A percentile compares a stretch with the other conserved stretches of the same genome.
Evolutionary conservation across 2,888 invertebrate genomes (phyloP).

Genomic region (Syritta pipiens): DNA sequence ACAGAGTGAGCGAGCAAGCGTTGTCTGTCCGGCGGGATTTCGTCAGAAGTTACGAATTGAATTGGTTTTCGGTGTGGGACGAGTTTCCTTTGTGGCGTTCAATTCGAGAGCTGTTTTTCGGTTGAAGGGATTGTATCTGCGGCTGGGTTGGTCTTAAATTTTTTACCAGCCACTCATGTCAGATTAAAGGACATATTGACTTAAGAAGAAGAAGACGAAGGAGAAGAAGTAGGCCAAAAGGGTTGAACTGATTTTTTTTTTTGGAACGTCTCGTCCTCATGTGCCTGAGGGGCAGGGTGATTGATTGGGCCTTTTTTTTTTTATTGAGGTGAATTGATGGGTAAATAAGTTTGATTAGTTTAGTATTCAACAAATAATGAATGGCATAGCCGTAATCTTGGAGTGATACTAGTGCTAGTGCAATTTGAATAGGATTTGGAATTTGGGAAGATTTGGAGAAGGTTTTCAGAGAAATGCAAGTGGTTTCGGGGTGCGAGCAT

Average conservation of each 20-base stretch:
- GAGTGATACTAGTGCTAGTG: no score
- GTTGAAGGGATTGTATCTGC: not conserved
- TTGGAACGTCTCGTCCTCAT: not conserved
- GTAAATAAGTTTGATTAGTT: constrained; percentile 66
- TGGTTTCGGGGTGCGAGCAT: no score
- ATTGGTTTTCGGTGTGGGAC: constrained; percentile 20
- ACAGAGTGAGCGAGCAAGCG: constrained; percentile 50
- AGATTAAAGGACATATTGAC: constrained; percentile 67
- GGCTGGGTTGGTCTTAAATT: constrained; percentile 36
- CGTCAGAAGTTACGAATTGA: constrained; percentile 43
- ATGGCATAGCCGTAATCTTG: constrained; percentile 17
- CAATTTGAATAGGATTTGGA: no score
- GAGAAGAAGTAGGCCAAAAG: constrained; percentile 46
- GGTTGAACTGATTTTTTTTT: constrained; percentile 34
- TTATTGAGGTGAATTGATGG: constrained; percentile 54
- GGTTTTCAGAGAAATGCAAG: no score
- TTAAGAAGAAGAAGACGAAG: constrained; percentile 42
- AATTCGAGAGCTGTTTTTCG: no score
- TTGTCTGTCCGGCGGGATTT: constrained; percentile 29
- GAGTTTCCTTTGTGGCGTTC: constrained; percentile 37
- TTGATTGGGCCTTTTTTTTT: constrained; percentile 65
- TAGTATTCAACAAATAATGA: constrained; percentile 54
- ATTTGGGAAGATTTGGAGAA: no score
- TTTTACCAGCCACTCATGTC: constrained; percentile 55
- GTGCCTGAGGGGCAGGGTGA: constrained; percentile 14